These are phyloP conservation scores for Brachyhypopomus occidentalis DNA, from an alignment of 2,113 vertebrate species.

Conservation along the genomic window DNA sequence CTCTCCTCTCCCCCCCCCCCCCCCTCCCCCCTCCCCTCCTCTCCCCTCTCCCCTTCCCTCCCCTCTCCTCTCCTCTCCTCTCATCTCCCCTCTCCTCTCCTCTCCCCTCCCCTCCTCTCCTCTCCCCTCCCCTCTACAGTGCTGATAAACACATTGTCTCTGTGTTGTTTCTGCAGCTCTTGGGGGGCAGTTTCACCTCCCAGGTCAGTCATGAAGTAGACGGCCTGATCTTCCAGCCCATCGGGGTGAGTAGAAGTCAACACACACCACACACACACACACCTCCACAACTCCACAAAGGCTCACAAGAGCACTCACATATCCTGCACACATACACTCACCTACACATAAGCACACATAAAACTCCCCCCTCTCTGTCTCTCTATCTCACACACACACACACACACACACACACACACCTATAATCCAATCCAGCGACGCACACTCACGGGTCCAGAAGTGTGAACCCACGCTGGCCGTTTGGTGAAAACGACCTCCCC, in stretches of 20 bases:
- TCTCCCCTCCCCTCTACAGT: background rate
- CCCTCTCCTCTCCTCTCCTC: background rate
- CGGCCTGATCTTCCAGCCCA: constrained; percentile 96
- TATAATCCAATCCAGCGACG: background rate
- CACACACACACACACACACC: constrained; percentile 33
- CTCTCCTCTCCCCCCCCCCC: background rate
- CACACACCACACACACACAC: background rate
- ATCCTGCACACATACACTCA: background rate
- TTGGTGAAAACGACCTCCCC: too few relatives aligned
- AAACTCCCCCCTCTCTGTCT: too few relatives aligned
- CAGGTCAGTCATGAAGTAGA: constrained; percentile 99
- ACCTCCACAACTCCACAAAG: too few relatives aligned
- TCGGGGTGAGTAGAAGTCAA: constrained; percentile 82
- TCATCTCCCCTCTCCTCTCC: background rate
- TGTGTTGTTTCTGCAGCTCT: constrained; percentile 76
- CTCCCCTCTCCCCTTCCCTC: too few relatives aligned
- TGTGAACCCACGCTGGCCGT: too few relatives aligned
- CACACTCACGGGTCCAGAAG: too few relatives aligned
- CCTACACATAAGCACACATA: constrained; percentile 41
- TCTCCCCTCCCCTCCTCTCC: background rate
- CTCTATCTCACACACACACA: constrained; percentile 36
- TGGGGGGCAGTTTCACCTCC: constrained; percentile 96
- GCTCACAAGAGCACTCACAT: background rate
- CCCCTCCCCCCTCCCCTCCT: background rate
- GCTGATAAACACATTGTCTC: background rate